Conservation (phyloP, 2,888 invertebrate genomes). For the Thecophora atra region DNA sequence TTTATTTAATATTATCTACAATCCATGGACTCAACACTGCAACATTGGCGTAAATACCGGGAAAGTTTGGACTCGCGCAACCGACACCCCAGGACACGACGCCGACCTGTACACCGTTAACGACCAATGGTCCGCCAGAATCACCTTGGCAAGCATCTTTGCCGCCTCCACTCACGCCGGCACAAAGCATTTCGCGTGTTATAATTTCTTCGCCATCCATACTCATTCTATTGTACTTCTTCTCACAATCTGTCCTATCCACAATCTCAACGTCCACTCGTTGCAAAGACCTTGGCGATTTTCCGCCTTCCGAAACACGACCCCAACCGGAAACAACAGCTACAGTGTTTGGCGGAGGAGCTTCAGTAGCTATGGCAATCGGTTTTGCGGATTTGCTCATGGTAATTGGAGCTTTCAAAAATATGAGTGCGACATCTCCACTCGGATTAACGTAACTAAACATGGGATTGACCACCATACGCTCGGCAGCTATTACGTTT, state of each 20-base stretch:
- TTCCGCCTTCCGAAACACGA: constrained; percentile 43
- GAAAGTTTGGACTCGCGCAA: constrained; percentile 53
- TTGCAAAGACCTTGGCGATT: constrained; percentile 49
- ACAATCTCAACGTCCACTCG: constrained; percentile 52
- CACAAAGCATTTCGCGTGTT: constrained; percentile 57
- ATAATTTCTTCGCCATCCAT: constrained; percentile 43
- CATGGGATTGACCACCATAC: not conserved
- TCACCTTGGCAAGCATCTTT: constrained; percentile 65
- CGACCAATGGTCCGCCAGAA: constrained; percentile 63
- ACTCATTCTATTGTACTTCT: constrained; percentile 53
- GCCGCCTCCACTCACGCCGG: constrained; percentile 50
- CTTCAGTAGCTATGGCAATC: constrained; percentile 69
- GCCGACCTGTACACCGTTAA: constrained; percentile 54
- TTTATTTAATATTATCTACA: not conserved
- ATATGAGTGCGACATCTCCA: constrained; percentile 35
- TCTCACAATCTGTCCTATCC: constrained; percentile 47
- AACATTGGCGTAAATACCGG: constrained; percentile 57
- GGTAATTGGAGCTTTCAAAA: constrained; percentile 21
- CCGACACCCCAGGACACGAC: constrained; percentile 64
- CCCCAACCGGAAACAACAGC: constrained; percentile 59
- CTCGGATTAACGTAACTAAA: not conserved
- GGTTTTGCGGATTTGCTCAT: constrained; percentile 65
- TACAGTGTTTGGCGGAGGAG: constrained; percentile 43
- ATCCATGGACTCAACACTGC: constrained; percentile 52
- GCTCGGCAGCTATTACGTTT: not conserved